phyloP scores from a whole-genome alignment of 2,797 vertebrate genomes.

The Manis crassicaudata region DNA sequence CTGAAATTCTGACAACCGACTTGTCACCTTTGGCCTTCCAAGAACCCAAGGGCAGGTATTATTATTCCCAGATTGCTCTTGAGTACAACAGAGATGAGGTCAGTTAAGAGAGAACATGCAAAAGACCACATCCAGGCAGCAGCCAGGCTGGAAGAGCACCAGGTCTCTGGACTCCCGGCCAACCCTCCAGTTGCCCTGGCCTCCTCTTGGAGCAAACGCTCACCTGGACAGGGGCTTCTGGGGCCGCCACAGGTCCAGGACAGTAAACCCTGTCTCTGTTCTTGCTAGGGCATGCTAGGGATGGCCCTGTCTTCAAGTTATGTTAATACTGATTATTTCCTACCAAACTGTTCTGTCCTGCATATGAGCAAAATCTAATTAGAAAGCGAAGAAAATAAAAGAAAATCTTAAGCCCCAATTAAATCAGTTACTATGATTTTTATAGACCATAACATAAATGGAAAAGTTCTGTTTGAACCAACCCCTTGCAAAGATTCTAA shows the following conservation, averaged over 20 bases:
- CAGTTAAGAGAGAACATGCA: neutral
- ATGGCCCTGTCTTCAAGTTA: conserved; percentile 20
- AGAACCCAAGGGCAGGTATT: conserved; percentile 43
- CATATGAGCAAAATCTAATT: conserved; percentile 66
- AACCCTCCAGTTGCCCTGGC: neutral
- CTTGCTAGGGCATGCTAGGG: neutral
- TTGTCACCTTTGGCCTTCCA: conserved; percentile 27
- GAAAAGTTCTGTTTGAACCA: conserved; percentile 66
- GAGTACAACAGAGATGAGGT: neutral
- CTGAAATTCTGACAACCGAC: neutral
- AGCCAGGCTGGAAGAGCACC: neutral
- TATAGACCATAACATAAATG: conserved; percentile 53
- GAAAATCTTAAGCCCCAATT: conserved; percentile 55
- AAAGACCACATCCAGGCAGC: neutral
- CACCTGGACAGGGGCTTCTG: neutral
- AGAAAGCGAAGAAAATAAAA: conserved; percentile 67
- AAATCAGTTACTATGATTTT: conserved; percentile 70
- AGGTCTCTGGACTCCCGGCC: neutral
- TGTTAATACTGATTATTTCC: conserved; percentile 53
- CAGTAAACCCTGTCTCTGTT: neutral
- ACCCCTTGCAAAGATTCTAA: conserved; percentile 68
- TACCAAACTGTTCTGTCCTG: conserved; percentile 47
- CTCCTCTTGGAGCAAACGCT: conserved; percentile 20
- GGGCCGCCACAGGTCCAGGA: neutral
- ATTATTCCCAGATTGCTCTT: conserved; percentile 34